Percentiles rank a stretch among this genome's conserved stretches.
Conservation (phyloP, 1,140 invertebrate species). For the Zaprionus taronus region DNA sequence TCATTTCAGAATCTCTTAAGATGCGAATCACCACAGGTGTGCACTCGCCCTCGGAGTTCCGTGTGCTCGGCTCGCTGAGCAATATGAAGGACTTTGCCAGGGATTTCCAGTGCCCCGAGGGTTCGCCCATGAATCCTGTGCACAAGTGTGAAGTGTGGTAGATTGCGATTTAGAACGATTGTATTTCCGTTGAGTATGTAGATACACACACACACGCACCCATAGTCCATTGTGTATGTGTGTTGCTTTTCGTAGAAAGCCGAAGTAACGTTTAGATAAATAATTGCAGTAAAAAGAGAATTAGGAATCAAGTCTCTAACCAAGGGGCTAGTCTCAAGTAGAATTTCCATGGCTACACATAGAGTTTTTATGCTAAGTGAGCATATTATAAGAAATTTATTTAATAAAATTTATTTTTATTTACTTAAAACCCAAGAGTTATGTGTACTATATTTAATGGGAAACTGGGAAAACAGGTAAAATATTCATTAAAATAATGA, state of each 20-base stretch:
- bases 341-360: constrained; percentile 54
- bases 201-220: background rate
- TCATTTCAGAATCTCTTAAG: constrained; percentile 88
- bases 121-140: constrained; percentile 93
- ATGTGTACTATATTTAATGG: background rate
- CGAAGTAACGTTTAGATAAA: constrained; percentile 38
- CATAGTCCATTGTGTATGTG: constrained; percentile 7
- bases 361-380: constrained; percentile 53
- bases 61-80: constrained; percentile 94
- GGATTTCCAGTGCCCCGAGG: constrained; percentile 94
- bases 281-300: constrained; percentile 29
- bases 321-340: constrained; percentile 56
- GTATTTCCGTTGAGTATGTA: constrained; percentile 5
- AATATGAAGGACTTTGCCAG: constrained; percentile 94
- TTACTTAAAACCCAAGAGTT: constrained; percentile 18
- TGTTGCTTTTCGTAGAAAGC: constrained; percentile 22
- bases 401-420: constrained; percentile 75
- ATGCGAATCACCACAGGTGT: constrained; percentile 90
- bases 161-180: constrained; percentile 44
- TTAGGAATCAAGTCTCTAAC: constrained; percentile 51
- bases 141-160: constrained; percentile 95
- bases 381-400: constrained; percentile 65
- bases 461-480: no score
- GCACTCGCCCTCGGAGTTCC: constrained; percentile 92
- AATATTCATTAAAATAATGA: background rate